Base-by-base conservation (phyloP, 2,797 vertebrate genomes). In the Rhinatrema bivittatum region DNA sequence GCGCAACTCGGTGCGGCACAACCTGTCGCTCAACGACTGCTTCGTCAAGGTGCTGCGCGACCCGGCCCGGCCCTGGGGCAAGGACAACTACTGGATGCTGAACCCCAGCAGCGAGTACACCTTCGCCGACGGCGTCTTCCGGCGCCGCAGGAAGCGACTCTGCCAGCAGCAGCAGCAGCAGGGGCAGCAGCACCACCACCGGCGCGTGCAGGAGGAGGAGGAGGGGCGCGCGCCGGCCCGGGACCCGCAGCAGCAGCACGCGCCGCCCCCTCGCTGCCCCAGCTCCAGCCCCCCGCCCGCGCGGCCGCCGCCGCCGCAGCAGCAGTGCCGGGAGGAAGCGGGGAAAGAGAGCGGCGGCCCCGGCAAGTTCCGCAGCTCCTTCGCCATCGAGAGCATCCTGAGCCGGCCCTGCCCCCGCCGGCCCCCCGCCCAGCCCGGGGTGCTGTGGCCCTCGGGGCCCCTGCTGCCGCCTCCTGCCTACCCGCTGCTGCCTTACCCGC, bases 51-150 rank as follows among this genome's bases (percentile, higher is more conserved):
- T 94, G 56, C 78, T 98, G 41, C 87, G 93, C 45, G 94, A 98
- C 68, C 91, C 94, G 7, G 91, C 94, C 46, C 72, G 94, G 39
- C 94, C 94, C 31, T 98, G 94, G 94, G 94, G 93, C 31, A 98
- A 98, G 67, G 94, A 98, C 83, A 98, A 98, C 79, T 98, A 94
- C 78, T 98, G 94, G 94, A 97, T 94, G 93, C 86, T 98, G 51
- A 98, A 95, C 77, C 94, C 94, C 33, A 91, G 91, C 75, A 97
- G 93, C 65, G 93, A 97, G 63, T 97, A 97, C 84, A 97, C 94
- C 42, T 97, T 97, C 58, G 94, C 94, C 8, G 94, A 97, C 42
- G 94, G 94, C 16, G 93, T 97, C 59, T 97, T 97, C 81, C 90
- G 94, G 41, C 88, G 94, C 68, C 82, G 94, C 62, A 90, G 93